phyloP scores from a whole-genome alignment of 2,113 vertebrate genomes.

The Panurus biarmicus region DNA sequence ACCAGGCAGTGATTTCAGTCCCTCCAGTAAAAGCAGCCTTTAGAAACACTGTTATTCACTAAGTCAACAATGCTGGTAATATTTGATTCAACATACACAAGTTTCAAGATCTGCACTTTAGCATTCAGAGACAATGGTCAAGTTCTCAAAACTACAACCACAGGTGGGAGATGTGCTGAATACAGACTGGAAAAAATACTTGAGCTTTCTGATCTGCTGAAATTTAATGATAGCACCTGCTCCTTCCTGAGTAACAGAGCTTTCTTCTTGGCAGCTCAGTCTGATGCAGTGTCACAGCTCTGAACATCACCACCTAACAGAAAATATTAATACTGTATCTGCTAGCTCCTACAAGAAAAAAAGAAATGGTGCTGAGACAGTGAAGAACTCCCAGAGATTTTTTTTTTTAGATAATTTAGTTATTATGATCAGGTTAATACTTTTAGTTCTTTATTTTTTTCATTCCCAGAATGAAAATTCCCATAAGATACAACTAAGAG shows the following conservation, averaged over 20 bases:
- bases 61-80: background rate
- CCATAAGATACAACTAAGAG: background rate
- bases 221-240: background rate
- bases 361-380: background rate
- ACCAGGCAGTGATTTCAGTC: background rate
- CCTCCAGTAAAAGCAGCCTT: background rate
- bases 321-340: background rate
- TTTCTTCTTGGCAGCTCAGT: background rate
- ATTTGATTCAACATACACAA: background rate
- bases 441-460: background rate
- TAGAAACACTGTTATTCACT: background rate
- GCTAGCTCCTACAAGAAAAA: background rate
- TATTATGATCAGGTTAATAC: background rate
- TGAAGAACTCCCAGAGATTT: background rate
- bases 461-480: background rate
- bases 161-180: background rate
- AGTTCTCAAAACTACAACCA: background rate
- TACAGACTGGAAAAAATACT: background rate
- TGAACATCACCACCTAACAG: background rate
- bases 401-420: background rate
- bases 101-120: background rate
- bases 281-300: background rate
- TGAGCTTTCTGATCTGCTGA: background rate
- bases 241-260: background rate
- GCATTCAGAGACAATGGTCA: background rate